Percentiles rank a stretch among this genome's conserved stretches.
Evolutionary conservation across 2,797 vertebrate species (phyloP).

Genomic region (Staurois parvus): DNA sequence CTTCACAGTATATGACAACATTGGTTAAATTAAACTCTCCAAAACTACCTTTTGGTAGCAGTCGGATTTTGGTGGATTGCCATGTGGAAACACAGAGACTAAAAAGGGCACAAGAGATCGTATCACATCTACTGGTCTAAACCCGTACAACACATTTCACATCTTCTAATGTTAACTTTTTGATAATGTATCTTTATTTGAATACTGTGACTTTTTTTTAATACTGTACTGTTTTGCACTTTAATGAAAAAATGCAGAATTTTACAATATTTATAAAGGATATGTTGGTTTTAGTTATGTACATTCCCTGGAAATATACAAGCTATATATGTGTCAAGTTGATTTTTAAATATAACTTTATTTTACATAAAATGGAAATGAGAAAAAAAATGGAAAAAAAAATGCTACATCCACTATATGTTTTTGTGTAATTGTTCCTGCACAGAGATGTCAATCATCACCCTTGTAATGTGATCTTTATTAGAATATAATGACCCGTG

Average conservation of each 20-base stretch:
- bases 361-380: constrained; percentile 52
- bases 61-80: not conserved
- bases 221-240: constrained; percentile 61
- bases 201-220: constrained; percentile 60
- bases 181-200: constrained; percentile 46
- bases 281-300: constrained; percentile 50
- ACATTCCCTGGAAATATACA: constrained; percentile 58
- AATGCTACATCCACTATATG: constrained; percentile 17
- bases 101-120: not conserved
- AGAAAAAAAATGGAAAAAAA: constrained; percentile 37
- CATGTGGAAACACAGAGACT: not conserved
- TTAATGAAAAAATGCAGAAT: constrained; percentile 58
- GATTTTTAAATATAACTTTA: constrained; percentile 37
- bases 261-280: constrained; percentile 59
- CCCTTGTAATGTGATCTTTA: constrained; percentile 52
- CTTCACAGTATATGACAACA: not conserved
- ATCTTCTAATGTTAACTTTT: constrained; percentile 38
- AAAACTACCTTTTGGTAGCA: not conserved
- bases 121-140: not conserved
- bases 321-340: constrained; percentile 30
- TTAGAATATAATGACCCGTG: constrained; percentile 8
- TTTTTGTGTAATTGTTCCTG: constrained; percentile 4
- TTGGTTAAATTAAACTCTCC: not conserved
- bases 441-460: constrained; percentile 14
- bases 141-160: constrained; percentile 10